Conservation (phyloP, 2,888 invertebrate genomes). For the Spisula subtruncata region DNA sequence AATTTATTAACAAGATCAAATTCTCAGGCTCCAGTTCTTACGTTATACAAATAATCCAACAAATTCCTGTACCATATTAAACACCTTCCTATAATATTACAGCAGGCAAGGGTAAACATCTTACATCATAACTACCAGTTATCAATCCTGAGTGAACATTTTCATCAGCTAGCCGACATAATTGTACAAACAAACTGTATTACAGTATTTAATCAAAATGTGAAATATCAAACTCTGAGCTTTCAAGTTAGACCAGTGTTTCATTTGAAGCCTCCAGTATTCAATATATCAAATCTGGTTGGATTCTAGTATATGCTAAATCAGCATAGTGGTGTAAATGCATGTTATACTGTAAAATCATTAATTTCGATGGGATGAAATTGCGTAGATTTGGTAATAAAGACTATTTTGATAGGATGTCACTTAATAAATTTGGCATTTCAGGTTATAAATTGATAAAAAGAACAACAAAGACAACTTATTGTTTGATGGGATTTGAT, state of each 20-base stretch:
- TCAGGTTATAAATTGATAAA: no score
- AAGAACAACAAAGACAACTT: no score
- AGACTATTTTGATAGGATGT: no score
- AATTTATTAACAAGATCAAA: not conserved
- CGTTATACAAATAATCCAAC: not conserved
- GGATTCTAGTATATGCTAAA: no score
- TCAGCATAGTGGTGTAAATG: no score
- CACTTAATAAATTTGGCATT: no score
- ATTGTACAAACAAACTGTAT: constrained; percentile 17
- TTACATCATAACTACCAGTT: not conserved
- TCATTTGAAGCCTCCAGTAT: no score
- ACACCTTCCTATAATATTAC: not conserved
- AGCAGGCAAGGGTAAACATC: not conserved
- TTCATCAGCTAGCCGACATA: not conserved
- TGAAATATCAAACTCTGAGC: not conserved
- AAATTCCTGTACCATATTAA: not conserved
- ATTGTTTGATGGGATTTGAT: no score
- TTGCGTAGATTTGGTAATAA: no score
- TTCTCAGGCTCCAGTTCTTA: not conserved
- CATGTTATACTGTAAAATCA: no score
- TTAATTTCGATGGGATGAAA: no score
- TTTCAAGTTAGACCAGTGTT: not conserved
- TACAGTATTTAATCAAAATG: not conserved
- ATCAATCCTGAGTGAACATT: not conserved
- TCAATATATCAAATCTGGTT: no score